Conservation (phyloP, 2,113 vertebrate genomes). For the Tapirus terrestris region DNA sequence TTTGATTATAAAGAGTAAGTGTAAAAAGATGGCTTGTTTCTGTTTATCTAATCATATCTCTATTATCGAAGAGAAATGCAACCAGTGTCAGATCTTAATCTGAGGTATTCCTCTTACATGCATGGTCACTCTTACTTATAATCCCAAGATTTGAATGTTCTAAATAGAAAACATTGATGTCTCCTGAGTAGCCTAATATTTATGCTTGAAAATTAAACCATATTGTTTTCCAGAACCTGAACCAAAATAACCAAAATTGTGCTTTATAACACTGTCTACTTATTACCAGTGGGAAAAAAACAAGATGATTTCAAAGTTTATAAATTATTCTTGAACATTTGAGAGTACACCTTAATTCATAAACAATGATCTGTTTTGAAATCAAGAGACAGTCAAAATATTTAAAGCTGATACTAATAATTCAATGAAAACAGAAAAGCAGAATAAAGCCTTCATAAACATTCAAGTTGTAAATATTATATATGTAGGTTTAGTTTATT, state of each 20-base stretch:
- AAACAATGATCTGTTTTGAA: conserved; percentile 77
- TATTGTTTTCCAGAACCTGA: conserved; percentile 1
- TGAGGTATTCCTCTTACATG: conserved; percentile 66
- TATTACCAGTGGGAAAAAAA: conserved; percentile 57
- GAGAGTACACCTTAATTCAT: conserved; percentile 73
- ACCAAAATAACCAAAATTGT: conserved; percentile 52
- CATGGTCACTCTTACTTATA: neutral
- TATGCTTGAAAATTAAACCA: conserved; percentile 50
- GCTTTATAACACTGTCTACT: conserved; percentile 58
- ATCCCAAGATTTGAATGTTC: conserved; percentile 57
- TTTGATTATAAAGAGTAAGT: conserved; percentile 61
- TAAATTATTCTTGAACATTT: conserved; percentile 64
- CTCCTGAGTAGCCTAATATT: conserved; percentile 39
- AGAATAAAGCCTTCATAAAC: conserved; percentile 59
- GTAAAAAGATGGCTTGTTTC: conserved; percentile 64
- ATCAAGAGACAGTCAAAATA: conserved; percentile 81
- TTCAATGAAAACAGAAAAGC: conserved; percentile 59
- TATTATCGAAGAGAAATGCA: conserved; percentile 58
- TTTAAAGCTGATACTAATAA: conserved; percentile 70
- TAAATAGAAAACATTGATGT: conserved; percentile 46
- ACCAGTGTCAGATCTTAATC: conserved; percentile 62
- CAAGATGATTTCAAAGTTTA: conserved; percentile 71
- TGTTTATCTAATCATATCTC: neutral
- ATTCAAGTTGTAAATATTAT: conserved; percentile 45
- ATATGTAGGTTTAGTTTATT: conserved; percentile 68